Evolutionary conservation across 2,113 vertebrate species (phyloP).

Genomic region (Tachycineta bicolor): DNA sequence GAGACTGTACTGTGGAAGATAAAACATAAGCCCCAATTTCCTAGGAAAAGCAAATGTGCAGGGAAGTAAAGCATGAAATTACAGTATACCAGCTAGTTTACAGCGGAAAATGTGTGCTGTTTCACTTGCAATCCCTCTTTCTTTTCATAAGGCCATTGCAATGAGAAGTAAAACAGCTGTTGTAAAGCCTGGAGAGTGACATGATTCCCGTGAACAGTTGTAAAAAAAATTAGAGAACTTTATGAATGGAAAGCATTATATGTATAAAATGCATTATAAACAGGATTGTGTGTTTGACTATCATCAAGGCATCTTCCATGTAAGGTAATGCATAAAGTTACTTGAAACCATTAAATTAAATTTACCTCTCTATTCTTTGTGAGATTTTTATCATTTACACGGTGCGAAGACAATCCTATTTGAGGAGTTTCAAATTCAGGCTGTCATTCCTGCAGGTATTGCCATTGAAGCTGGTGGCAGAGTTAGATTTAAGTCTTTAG

Average conservation of each 20-base stretch:
- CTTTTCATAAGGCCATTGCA: neutral
- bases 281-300: neutral
- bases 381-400: neutral
- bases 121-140: neutral
- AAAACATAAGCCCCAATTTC: neutral
- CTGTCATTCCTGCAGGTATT: neutral
- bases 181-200: neutral
- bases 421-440: neutral
- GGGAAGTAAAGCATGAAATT: neutral
- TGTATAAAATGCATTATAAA: neutral
- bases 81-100: neutral
- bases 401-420: neutral
- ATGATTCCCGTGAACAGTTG: neutral
- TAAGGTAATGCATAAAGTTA: neutral
- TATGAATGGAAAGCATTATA: neutral
- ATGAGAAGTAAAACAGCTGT: conserved; percentile 7
- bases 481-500: neutral
- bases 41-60: neutral
- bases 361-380: neutral
- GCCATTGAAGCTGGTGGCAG: neutral
- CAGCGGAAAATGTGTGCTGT: neutral
- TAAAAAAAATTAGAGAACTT: neutral
- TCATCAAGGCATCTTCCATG: neutral
- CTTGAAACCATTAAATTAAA: neutral
- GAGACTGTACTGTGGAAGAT: neutral